Evolutionary conservation across 2,888 invertebrate genomes (phyloP).

Genomic region (Abrostola triplasia): DNA sequence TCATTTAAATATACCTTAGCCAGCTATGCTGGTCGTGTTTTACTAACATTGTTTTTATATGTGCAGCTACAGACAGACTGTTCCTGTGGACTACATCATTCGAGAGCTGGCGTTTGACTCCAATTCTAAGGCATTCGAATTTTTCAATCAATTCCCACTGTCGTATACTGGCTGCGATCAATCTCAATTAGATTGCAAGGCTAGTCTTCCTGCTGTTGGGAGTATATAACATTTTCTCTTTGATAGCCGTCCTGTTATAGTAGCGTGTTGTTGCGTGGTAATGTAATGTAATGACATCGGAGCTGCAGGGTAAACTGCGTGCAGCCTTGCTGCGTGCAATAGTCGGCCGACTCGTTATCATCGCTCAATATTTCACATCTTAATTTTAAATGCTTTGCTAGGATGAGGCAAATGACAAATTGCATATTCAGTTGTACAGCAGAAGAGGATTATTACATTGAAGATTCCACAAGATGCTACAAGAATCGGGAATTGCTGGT

Average conservation of each 20-base stretch:
- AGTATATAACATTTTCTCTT: slow-evolving; percentile 87
- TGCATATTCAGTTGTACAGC: slow-evolving; percentile 67
- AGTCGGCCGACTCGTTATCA: slow-evolving; percentile 66
- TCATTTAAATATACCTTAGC: slow-evolving; percentile 31
- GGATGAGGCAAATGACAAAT: slow-evolving; percentile 72
- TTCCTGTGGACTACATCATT: slow-evolving; percentile 95
- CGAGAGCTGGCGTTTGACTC: slow-evolving; percentile 96
- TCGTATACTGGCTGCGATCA: slow-evolving; percentile 91
- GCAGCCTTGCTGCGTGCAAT: slow-evolving; percentile 37
- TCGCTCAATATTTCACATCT: slow-evolving; percentile 70
- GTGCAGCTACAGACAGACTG: slow-evolving; percentile 97
- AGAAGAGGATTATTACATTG: slow-evolving; percentile 56
- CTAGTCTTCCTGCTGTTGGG: slow-evolving; percentile 89
- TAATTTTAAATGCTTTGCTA: slow-evolving; percentile 80
- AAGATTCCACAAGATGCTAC: slow-evolving; percentile 27
- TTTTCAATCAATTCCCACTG: slow-evolving; percentile 94
- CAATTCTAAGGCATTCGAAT: slow-evolving; percentile 94
- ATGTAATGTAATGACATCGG: slow-evolving; percentile 78
- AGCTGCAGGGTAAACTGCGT: slow-evolving; percentile 64
- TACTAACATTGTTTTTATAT: slow-evolving; percentile 84
- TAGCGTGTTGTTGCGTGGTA: slow-evolving; percentile 79
- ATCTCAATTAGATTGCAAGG: slow-evolving; percentile 96
- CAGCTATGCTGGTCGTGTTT: slow-evolving; percentile 77
- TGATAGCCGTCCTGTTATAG: slow-evolving; percentile 76
- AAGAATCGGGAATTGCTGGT: slow-evolving; percentile 15